Percentiles rank a stretch among this genome's conserved stretches.
These are phyloP conservation scores for human DNA, from an alignment of 2,113 vertebrate genomes.

Conservation along the genomic window GRCh38 chr2:148900001-148900500, in stretches of 20 bases:
- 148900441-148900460: background rate
- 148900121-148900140: background rate
- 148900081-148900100: constrained; percentile 47
- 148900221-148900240: background rate
- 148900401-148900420: background rate
- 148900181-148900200: constrained; percentile 17
- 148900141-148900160: background rate
- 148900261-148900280: background rate
- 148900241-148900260: background rate
- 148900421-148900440: background rate
- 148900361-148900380: background rate
- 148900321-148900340: background rate
- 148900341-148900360: no score
- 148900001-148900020: background rate
- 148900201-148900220: background rate
- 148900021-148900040: background rate
- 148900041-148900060: background rate
- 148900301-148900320: background rate
- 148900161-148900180: constrained; percentile 46
- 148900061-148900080: constrained; percentile 21
- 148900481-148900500: background rate
- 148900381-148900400: background rate
- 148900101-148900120: constrained; percentile 46
- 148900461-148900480: background rate
- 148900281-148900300: background rate